A percentile compares a stretch with the other conserved stretches of the same genome.
Conservation (phyloP, 2,113 vertebrate species). For the Plectropomus leopardus region DNA sequence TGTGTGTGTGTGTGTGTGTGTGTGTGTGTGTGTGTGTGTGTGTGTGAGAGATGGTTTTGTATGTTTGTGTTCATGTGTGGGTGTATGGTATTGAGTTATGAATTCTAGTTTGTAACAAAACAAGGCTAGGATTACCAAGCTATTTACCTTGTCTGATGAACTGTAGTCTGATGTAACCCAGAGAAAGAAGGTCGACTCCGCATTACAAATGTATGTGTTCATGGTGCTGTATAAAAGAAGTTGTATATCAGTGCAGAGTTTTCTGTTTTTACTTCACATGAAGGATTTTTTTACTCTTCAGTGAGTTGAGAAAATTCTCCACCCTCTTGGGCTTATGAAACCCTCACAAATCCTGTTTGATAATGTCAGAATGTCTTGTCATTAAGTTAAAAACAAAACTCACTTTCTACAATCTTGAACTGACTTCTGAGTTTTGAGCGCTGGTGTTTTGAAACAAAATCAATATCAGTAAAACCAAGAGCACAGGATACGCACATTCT, state of each 20-base stretch:
- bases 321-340: constrained; percentile 5
- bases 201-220: constrained; percentile 36
- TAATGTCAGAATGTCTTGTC: constrained; percentile 11
- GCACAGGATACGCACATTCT: neutral
- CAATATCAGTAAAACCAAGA: neutral
- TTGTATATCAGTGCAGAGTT: constrained; percentile 8
- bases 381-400: constrained; percentile 4
- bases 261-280: constrained; percentile 7
- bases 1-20: constrained; percentile 24
- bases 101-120: constrained; percentile 52
- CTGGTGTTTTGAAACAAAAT: neutral
- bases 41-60: constrained; percentile 20
- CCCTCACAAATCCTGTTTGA: constrained; percentile 5
- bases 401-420: neutral
- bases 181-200: constrained; percentile 23
- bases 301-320: neutral
- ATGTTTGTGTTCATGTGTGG: constrained; percentile 44
- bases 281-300: constrained; percentile 6
- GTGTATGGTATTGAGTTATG: constrained; percentile 22
- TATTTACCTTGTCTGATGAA: constrained; percentile 26
- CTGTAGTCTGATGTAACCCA: constrained; percentile 39
- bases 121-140: constrained; percentile 19
- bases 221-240: constrained; percentile 22
- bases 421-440: neutral
- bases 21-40: constrained; percentile 12